These are phyloP conservation scores for Polia nebulosa DNA, from an alignment of 2,888 invertebrate species.

Conservation along the genomic window DNA sequence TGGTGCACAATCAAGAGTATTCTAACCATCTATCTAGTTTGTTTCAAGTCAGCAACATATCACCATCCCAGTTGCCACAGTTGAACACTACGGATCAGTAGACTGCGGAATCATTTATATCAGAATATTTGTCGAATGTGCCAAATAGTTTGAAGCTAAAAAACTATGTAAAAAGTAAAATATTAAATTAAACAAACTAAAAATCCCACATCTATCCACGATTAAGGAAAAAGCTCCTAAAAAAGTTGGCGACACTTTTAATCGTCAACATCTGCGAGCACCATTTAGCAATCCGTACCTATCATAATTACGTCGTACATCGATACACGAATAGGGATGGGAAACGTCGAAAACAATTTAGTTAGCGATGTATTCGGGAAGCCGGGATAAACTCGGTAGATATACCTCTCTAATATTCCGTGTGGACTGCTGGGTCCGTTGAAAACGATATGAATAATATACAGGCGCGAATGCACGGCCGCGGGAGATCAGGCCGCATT, in stretches of 20 bases:
- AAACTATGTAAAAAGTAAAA: too few species aligned
- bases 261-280: constrained; percentile 72
- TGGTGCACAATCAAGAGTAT: too few species aligned
- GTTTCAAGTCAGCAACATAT: too few species aligned
- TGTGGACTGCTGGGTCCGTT: constrained; percentile 84
- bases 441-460: constrained; percentile 89
- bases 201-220: constrained; percentile 37
- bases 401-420: constrained; percentile 88
- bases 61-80: too few species aligned
- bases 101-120: too few species aligned
- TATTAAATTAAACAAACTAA: constrained; percentile 27
- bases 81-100: too few species aligned
- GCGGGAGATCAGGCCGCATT: constrained; percentile 78
- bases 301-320: constrained; percentile 64
- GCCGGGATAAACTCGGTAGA: constrained; percentile 80
- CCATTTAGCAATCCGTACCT: constrained; percentile 68
- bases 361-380: constrained; percentile 87
- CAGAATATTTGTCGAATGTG: too few species aligned
- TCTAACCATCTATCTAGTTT: too few species aligned
- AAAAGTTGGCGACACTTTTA: constrained; percentile 73
- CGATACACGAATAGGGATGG: constrained; percentile 59
- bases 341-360: constrained; percentile 84
- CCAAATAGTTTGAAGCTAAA: not conserved
- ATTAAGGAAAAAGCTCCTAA: constrained; percentile 51
- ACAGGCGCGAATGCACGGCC: constrained; percentile 77